phyloP scores from a whole-genome alignment of 2,888 invertebrate genomes.

The Coecobrya sp. region DNA sequence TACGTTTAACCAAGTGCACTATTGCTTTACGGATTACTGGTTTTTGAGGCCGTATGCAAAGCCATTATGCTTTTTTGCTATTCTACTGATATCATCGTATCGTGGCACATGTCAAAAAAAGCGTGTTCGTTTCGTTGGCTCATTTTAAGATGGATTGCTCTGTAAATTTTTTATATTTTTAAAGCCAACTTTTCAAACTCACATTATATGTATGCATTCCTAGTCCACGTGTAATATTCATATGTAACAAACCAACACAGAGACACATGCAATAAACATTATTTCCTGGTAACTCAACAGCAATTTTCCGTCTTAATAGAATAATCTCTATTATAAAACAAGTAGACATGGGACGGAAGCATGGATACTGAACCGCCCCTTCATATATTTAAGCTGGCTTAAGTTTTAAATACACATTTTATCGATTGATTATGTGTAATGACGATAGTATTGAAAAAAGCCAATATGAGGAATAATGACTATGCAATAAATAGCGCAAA shows the following conservation, averaged over 20 bases:
- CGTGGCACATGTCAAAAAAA: slow-evolving; percentile 15
- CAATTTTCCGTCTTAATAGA: slow-evolving; percentile 4
- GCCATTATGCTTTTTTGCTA: neutral
- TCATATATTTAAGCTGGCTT: neutral
- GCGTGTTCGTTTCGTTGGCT: neutral
- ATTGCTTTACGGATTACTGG: neutral
- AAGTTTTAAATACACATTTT: neutral
- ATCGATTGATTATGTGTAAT: neutral
- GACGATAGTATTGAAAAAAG: neutral
- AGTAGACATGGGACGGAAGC: no score
- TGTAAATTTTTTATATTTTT: neutral
- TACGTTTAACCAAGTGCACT: neutral
- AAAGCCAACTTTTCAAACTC: neutral
- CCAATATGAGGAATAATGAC: neutral
- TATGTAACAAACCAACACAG: neutral
- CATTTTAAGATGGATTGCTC: slow-evolving; percentile 23
- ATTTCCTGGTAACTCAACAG: neutral
- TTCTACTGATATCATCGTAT: neutral
- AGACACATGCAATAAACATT: neutral
- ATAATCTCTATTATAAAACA: slow-evolving; percentile 10
- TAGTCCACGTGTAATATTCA: neutral
- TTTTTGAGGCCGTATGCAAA: neutral
- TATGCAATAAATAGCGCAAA: neutral
- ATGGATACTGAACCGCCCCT: neutral
- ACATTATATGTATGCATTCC: neutral